These are phyloP conservation scores for Biston stratarius DNA, from an alignment of 2,888 invertebrate genomes.

Conservation along the genomic window DNA sequence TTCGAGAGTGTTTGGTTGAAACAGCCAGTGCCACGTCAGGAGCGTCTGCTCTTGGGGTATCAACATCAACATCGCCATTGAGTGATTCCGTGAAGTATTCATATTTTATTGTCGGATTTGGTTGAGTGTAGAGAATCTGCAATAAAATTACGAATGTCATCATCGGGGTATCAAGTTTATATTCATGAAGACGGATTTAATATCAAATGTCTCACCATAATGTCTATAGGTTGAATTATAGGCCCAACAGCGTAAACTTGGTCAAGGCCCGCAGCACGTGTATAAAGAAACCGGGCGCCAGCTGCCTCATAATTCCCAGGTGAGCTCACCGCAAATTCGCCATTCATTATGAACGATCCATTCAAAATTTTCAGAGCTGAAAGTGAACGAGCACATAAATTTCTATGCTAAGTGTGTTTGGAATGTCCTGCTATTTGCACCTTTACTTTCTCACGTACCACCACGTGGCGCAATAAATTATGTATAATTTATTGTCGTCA, in stretches of 20 bases:
- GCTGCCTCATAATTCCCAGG: constrained; percentile 92
- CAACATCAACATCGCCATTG: constrained; percentile 71
- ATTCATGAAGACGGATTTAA: not conserved
- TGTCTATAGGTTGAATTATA: constrained; percentile 90
- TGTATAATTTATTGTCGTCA: constrained; percentile 24
- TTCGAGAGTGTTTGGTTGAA: constrained; percentile 68
- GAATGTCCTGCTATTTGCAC: constrained; percentile 30
- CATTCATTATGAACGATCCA: constrained; percentile 93
- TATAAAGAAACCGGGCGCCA: constrained; percentile 93
- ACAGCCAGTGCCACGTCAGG: constrained; percentile 57
- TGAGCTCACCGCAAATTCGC: constrained; percentile 91
- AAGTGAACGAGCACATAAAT: constrained; percentile 50
- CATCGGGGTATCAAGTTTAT: not conserved
- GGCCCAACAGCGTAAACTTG: constrained; percentile 93
- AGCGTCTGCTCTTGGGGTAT: constrained; percentile 57
- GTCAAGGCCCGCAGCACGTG: constrained; percentile 91
- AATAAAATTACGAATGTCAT: not conserved
- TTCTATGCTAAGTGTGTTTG: constrained; percentile 31
- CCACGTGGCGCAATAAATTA: constrained; percentile 19
- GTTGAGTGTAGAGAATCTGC: constrained; percentile 92
- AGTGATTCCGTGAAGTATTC: constrained; percentile 93
- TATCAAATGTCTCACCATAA: constrained; percentile 87
- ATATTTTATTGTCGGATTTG: constrained; percentile 96
- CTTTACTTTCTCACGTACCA: constrained; percentile 34
- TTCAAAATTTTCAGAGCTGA: constrained; percentile 92